phyloP scores from a whole-genome alignment of 2,797 vertebrate genomes.

The Centropyge bicolor region DNA sequence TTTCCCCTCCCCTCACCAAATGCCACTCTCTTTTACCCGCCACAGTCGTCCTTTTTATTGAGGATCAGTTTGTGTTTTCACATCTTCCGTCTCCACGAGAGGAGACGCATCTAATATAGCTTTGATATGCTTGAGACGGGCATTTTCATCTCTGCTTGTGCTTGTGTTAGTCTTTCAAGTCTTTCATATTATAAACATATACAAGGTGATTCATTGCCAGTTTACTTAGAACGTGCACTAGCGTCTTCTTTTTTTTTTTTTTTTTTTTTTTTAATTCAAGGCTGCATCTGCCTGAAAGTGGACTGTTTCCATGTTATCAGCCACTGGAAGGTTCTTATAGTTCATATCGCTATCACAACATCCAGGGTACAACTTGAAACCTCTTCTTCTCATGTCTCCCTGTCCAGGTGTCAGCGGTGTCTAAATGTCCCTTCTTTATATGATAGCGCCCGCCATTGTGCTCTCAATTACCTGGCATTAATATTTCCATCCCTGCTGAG shows the following conservation, averaged over 20 bases:
- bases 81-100: constrained; percentile 69
- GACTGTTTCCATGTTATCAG: constrained; percentile 21
- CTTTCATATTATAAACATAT: constrained; percentile 76
- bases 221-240: constrained; percentile 53
- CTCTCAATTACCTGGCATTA: constrained; percentile 77
- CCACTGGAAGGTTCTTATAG: not conserved
- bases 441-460: constrained; percentile 59
- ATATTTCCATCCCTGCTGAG: constrained; percentile 76
- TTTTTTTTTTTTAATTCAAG: constrained; percentile 47
- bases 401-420: constrained; percentile 56
- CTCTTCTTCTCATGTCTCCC: constrained; percentile 33
- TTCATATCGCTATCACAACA: constrained; percentile 9
- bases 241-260: constrained; percentile 36
- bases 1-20: constrained; percentile 71
- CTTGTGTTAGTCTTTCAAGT: constrained; percentile 68
- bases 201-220: constrained; percentile 70
- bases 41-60: constrained; percentile 79
- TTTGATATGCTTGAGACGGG: constrained; percentile 83
- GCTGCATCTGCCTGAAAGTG: constrained; percentile 33
- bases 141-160: constrained; percentile 74
- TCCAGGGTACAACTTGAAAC: constrained; percentile 38
- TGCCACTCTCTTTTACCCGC: constrained; percentile 78
- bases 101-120: constrained; percentile 77
- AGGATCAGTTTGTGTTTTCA: constrained; percentile 84
- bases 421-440: constrained; percentile 59